Percentiles rank a stretch among this genome's conserved stretches.
Conservation (phyloP, 2,113 vertebrate genomes). For the Sinocyclocheilus maitianheensis region DNA sequence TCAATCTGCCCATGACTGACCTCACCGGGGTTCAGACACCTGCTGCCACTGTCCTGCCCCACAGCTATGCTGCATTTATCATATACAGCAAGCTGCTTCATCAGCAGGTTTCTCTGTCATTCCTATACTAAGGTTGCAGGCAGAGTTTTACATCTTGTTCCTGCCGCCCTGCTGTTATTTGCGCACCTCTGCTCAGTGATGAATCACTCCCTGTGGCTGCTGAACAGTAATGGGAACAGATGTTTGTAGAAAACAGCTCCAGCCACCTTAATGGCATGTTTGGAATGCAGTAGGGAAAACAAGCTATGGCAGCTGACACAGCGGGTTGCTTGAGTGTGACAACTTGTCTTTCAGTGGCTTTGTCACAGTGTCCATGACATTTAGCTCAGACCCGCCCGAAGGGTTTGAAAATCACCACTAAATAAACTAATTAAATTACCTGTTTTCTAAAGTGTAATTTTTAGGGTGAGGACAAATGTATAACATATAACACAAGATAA, state of each 20-base stretch:
- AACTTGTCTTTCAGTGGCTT: constrained; percentile 9
- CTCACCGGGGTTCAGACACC: neutral
- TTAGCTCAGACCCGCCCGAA: constrained; percentile 17
- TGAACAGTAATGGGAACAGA: constrained; percentile 41
- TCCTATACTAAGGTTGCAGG: neutral
- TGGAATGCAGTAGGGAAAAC: constrained; percentile 50
- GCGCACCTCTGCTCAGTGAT: constrained; percentile 13
- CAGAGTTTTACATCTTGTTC: constrained; percentile 8
- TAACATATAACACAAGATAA: neutral
- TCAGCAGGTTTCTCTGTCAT: constrained; percentile 6
- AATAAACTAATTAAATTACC: neutral
- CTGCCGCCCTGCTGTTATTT: neutral
- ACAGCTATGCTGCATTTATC: constrained; percentile 9
- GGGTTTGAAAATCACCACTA: neutral
- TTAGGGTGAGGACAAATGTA: neutral
- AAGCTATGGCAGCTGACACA: constrained; percentile 46
- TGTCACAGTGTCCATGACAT: constrained; percentile 34
- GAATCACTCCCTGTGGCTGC: constrained; percentile 33
- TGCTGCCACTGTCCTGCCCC: neutral
- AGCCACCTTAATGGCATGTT: constrained; percentile 57
- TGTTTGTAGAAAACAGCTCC: constrained; percentile 34
- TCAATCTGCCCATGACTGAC: neutral
- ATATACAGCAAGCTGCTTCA: neutral
- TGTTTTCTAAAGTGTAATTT: neutral
- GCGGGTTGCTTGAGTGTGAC: constrained; percentile 35